Evolutionary conservation across 2,797 vertebrate species (phyloP).

Genomic region (Heteromormyrus szaboi): DNA sequence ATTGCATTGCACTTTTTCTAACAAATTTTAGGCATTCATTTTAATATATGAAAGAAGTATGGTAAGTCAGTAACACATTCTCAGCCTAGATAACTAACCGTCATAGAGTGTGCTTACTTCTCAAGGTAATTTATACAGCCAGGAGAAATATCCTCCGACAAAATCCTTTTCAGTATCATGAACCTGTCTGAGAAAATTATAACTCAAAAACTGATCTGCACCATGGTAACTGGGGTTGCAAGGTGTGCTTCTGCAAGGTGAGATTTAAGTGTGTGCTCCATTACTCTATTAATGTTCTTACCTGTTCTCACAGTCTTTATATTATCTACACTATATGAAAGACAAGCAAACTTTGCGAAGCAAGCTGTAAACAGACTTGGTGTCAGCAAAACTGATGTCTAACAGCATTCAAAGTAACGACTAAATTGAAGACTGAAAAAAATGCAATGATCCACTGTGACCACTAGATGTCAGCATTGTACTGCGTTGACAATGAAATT

Average conservation of each 20-base stretch:
- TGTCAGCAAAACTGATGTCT: neutral
- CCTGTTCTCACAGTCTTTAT: neutral
- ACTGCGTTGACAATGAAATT: slow-evolving; percentile 22
- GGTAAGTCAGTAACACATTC: too few species aligned
- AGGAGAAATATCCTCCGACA: too few species aligned
- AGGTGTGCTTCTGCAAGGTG: neutral
- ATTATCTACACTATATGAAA: neutral
- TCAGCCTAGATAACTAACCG: too few species aligned
- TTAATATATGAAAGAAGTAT: too few species aligned
- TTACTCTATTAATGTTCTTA: neutral
- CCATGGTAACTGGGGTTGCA: neutral
- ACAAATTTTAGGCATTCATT: too few species aligned
- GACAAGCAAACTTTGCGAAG: neutral
- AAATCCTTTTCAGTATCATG: too few species aligned
- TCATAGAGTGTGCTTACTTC: too few species aligned
- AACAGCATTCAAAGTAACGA: neutral
- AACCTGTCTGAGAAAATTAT: too few species aligned
- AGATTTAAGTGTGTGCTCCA: neutral
- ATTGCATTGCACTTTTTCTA: too few species aligned
- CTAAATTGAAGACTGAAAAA: neutral
- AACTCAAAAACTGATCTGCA: too few species aligned
- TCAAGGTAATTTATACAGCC: too few species aligned
- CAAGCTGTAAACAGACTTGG: neutral
- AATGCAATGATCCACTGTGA: neutral
- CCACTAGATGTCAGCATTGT: slow-evolving; percentile 55